A percentile compares a stretch with the other conserved stretches of the same genome.
These are phyloP conservation scores for Parus major DNA, from an alignment of 2,113 vertebrate species.

Conservation along the genomic window DNA sequence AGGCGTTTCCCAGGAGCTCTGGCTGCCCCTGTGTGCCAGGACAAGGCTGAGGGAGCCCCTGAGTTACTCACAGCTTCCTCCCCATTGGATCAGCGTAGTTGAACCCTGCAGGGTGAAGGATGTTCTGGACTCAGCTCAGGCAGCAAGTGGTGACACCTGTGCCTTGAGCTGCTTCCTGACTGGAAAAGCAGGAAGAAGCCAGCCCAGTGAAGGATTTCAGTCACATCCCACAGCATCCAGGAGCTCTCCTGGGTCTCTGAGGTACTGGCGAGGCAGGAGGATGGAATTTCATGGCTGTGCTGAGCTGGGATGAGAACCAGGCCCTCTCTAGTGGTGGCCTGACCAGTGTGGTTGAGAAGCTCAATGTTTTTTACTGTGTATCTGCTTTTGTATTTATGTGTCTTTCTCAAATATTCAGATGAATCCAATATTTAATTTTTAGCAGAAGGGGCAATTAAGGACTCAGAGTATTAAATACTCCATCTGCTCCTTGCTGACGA, in stretches of 20 bases:
- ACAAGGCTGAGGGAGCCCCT: not conserved
- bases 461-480: not conserved
- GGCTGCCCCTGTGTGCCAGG: not conserved
- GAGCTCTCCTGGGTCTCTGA: not conserved
- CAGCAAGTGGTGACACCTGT: not conserved
- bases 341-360: constrained; percentile 7
- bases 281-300: not conserved
- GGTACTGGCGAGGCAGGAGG: not conserved
- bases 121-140: not conserved
- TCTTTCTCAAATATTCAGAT: constrained; percentile 47
- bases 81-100: not conserved
- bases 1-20: not conserved
- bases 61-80: not conserved
- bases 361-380: constrained; percentile 5
- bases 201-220: not conserved
- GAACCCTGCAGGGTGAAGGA: not conserved
- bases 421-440: constrained; percentile 66
- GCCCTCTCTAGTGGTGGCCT: not conserved
- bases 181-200: not conserved
- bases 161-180: not conserved
- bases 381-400: constrained; percentile 71
- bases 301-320: constrained; percentile 26
- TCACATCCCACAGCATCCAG: accelerated
- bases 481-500: not conserved
- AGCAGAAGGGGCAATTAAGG: not conserved